Percentiles rank a stretch among this genome's conserved stretches.
Evolutionary conservation across 2,888 invertebrate species (phyloP).

Genomic region (Hydrotaea cyrtoneurina): DNA sequence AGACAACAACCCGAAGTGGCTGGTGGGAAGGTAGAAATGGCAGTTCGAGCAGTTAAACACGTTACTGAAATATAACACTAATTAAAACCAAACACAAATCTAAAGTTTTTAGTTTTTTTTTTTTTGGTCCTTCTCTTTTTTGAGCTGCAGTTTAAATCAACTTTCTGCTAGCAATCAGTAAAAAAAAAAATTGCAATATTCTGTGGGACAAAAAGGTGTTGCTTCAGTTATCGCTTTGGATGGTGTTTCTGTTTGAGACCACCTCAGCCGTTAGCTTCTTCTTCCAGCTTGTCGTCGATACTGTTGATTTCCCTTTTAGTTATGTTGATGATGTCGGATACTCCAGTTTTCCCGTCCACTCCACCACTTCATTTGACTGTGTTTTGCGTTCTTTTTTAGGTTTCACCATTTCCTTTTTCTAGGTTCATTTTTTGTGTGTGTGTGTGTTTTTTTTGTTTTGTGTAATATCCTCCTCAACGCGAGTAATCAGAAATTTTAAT

Average conservation of each 20-base stretch:
- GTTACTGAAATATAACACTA: constrained; percentile 58
- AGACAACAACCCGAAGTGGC: neutral
- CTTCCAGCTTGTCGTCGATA: constrained; percentile 3
- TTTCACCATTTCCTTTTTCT: constrained; percentile 25
- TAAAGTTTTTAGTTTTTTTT: constrained; percentile 51
- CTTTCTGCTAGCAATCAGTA: constrained; percentile 47
- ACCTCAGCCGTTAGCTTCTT: neutral
- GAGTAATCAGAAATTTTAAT: constrained; percentile 66
- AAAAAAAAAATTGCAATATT: constrained; percentile 33
- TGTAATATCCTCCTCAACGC: constrained; percentile 45
- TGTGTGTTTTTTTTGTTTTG: neutral
- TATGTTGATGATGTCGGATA: constrained; percentile 46
- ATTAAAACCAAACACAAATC: constrained; percentile 66
- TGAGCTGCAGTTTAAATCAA: constrained; percentile 48
- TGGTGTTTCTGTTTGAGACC: too few species aligned
- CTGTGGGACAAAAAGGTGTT: neutral
- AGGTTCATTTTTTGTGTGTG: neutral
- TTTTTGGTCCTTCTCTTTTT: neutral
- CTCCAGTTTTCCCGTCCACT: constrained; percentile 21
- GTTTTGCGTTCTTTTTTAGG: constrained; percentile 36
- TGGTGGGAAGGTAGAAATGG: neutral
- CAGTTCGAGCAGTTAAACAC: constrained; percentile 25
- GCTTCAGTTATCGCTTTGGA: neutral
- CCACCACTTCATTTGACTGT: constrained; percentile 8
- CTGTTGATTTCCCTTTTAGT: constrained; percentile 41